phyloP scores from a whole-genome alignment of 2,797 vertebrate species.

The Sebastes ruberrimus region DNA sequence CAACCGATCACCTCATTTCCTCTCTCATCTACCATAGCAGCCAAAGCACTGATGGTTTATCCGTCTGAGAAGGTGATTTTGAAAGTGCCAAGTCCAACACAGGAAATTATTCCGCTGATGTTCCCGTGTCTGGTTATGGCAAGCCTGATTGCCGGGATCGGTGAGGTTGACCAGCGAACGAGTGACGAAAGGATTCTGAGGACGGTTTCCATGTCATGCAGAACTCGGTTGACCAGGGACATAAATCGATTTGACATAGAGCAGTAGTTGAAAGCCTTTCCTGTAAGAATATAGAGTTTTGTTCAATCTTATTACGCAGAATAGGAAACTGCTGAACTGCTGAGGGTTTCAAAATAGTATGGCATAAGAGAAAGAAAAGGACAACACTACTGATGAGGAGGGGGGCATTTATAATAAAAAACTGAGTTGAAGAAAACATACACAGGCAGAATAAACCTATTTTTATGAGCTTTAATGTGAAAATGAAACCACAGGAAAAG shows the following conservation, averaged over 20 bases:
- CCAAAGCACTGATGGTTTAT: slow-evolving; percentile 62
- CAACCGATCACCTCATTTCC: slow-evolving; percentile 73
- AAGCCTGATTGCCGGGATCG: slow-evolving; percentile 48
- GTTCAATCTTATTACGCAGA: slow-evolving; percentile 16
- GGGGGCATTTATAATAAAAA: slow-evolving; percentile 14
- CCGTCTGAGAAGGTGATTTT: slow-evolving; percentile 61
- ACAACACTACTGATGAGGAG: slow-evolving; percentile 8
- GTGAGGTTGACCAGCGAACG: slow-evolving; percentile 34
- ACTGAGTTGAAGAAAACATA: slow-evolving; percentile 3
- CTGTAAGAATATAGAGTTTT: slow-evolving; percentile 45
- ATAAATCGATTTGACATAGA: slow-evolving; percentile 52
- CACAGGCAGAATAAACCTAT: slow-evolving; percentile 11
- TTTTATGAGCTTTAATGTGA: slow-evolving; percentile 31
- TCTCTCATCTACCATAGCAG: slow-evolving; percentile 49
- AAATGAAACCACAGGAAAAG: slow-evolving; percentile 20
- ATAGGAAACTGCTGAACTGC: slow-evolving; percentile 36
- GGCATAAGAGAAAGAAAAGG: not conserved
- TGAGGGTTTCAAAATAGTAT: slow-evolving; percentile 21
- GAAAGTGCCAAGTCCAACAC: slow-evolving; percentile 68
- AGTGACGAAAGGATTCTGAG: slow-evolving; percentile 46
- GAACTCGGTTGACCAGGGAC: slow-evolving; percentile 42
- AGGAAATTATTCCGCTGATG: slow-evolving; percentile 56
- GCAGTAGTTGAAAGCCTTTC: slow-evolving; percentile 37
- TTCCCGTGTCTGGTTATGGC: slow-evolving; percentile 54
- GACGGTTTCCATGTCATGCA: slow-evolving; percentile 32